A percentile compares a stretch with the other conserved stretches of the same genome.
Evolutionary conservation across 2,888 invertebrate species (phyloP).

Genomic region (Meteorus colon): DNA sequence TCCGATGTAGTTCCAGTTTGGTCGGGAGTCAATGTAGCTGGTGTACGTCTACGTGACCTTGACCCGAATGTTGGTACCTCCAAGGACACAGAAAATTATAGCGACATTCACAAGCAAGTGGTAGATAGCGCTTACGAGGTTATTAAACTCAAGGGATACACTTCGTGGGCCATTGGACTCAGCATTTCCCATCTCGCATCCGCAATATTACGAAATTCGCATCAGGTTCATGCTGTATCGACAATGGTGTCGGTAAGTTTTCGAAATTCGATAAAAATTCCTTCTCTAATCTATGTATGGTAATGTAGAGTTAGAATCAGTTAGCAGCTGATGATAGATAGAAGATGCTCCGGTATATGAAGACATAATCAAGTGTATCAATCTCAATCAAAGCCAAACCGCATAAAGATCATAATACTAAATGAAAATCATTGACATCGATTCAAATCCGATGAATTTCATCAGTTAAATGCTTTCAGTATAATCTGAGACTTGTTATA

Average conservation of each 20-base stretch:
- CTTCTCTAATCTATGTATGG: slow-evolving; percentile 13
- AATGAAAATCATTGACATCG: too few relatives aligned
- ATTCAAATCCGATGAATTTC: too few relatives aligned
- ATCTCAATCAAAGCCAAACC: too few relatives aligned
- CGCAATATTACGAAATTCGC: slow-evolving; percentile 82
- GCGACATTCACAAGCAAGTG: slow-evolving; percentile 86
- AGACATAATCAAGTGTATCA: too few relatives aligned
- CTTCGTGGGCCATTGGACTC: slow-evolving; percentile 92
- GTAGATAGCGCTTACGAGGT: slow-evolving; percentile 91
- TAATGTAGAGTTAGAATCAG: neutral
- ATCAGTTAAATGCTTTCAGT: too few relatives aligned
- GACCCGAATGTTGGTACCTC: slow-evolving; percentile 83
- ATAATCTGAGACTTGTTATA: too few relatives aligned
- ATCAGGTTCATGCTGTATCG: slow-evolving; percentile 86
- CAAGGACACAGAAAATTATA: slow-evolving; percentile 86
- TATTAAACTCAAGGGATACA: slow-evolving; percentile 91
- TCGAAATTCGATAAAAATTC: slow-evolving; percentile 16
- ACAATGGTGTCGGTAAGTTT: slow-evolving; percentile 82
- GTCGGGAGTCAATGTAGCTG: slow-evolving; percentile 95
- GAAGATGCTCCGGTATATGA: too few relatives aligned
- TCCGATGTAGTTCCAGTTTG: slow-evolving; percentile 85
- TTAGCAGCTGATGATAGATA: neutral
- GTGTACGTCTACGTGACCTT: slow-evolving; percentile 86
- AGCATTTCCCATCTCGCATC: slow-evolving; percentile 83
- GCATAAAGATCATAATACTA: too few relatives aligned